Percentiles rank a stretch among this genome's conserved stretches.
Evolutionary conservation across 37 sponge, comb jelly and placozoan genomes (phyloP).

Genomic region (Cliona cf. orientalis): DNA sequence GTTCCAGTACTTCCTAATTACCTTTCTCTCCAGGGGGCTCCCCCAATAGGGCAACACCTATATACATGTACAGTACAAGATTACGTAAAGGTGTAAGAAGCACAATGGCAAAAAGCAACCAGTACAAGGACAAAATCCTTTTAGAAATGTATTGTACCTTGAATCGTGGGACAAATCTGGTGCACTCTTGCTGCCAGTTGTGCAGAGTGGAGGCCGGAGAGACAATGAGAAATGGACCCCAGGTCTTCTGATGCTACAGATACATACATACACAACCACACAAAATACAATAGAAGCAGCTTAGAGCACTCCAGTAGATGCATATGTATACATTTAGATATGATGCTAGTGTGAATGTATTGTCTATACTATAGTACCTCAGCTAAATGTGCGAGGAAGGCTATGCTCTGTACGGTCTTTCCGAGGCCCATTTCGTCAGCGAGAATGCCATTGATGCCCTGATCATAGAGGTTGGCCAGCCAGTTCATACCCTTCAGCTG

Average conservation of each 20-base stretch:
- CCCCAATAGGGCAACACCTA: constrained; percentile 96
- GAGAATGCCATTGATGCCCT: constrained; percentile 97
- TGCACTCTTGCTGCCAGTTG: constrained; percentile 97
- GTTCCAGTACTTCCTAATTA: constrained; percentile 90
- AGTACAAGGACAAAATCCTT: too few species aligned
- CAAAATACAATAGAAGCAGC: not conserved
- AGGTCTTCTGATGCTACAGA: constrained; percentile 74
- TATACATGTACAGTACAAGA: constrained; percentile 9
- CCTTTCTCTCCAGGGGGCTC: constrained; percentile 85
- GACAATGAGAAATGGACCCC: constrained; percentile 95
- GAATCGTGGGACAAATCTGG: constrained; percentile 73
- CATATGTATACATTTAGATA: not conserved
- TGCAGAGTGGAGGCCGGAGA: constrained; percentile 95
- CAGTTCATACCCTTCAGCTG: constrained; percentile 98
- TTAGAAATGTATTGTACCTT: constrained; percentile 55
- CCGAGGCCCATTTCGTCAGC: constrained; percentile 99
- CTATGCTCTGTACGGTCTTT: constrained; percentile 93
- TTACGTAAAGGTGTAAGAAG: too few species aligned
- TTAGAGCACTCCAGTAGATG: not conserved
- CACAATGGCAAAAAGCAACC: too few species aligned
- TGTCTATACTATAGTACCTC: constrained; percentile 52
- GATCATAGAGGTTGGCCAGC: constrained; percentile 92
- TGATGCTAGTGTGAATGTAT: not conserved
- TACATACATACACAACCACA: not conserved
- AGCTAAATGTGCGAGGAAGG: constrained; percentile 87